These are phyloP conservation scores for Hedychridium roseum DNA, from an alignment of 2,888 invertebrate genomes.

Conservation along the genomic window DNA sequence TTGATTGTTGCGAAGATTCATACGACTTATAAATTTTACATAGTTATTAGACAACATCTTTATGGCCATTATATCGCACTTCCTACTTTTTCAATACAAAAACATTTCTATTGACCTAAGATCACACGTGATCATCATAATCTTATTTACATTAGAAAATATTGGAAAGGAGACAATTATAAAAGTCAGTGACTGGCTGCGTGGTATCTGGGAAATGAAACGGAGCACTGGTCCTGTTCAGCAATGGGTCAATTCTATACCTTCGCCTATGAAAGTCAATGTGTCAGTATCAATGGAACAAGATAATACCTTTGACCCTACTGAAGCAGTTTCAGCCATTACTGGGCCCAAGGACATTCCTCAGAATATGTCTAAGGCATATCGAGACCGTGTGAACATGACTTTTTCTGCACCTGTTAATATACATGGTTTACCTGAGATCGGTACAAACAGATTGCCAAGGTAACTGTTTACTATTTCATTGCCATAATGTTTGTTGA, in stretches of 20 bases:
- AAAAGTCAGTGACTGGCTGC: slow-evolving; percentile 57
- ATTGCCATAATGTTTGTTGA: neutral
- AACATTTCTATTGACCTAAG: too few species aligned
- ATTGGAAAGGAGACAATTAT: slow-evolving; percentile 54
- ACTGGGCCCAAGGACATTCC: slow-evolving; percentile 36
- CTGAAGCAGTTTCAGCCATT: slow-evolving; percentile 17
- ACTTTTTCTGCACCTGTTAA: slow-evolving; percentile 51
- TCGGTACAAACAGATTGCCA: slow-evolving; percentile 40
- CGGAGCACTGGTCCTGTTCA: slow-evolving; percentile 74
- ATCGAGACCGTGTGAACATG: slow-evolving; percentile 47
- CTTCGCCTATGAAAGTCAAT: slow-evolving; percentile 55
- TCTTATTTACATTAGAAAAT: slow-evolving; percentile 54
- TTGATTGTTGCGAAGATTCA: too few species aligned
- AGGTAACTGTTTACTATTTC: slow-evolving; percentile 35
- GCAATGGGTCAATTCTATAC: slow-evolving; percentile 79
- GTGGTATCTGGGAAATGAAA: slow-evolving; percentile 67
- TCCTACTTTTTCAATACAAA: too few species aligned
- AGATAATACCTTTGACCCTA: slow-evolving; percentile 12
- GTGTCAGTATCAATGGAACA: slow-evolving; percentile 24
- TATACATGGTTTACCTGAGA: slow-evolving; percentile 51
- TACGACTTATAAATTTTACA: too few species aligned
- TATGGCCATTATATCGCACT: too few species aligned
- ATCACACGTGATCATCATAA: too few species aligned
- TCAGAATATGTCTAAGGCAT: slow-evolving; percentile 25
- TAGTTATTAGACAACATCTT: too few species aligned